A percentile compares a stretch with the other conserved stretches of the same genome.
Conservation (phyloP, 2,113 vertebrate genomes). For the Pollachius pollachius region DNA sequence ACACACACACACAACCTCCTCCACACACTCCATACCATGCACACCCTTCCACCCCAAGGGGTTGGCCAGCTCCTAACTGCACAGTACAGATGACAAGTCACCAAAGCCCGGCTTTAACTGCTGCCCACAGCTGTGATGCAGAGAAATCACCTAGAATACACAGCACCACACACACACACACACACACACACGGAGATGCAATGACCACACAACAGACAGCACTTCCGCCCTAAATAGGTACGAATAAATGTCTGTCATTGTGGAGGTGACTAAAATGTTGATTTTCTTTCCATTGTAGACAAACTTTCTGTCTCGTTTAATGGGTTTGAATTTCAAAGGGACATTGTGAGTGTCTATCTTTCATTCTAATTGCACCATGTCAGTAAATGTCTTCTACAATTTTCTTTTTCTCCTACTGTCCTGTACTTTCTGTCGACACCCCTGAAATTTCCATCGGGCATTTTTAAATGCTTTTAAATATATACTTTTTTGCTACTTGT, state of each 20-base stretch:
- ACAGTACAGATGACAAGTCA: constrained; percentile 65
- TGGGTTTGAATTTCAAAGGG: background rate
- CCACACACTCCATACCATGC: background rate
- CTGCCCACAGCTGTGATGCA: constrained; percentile 52
- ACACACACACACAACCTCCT: too few relatives aligned
- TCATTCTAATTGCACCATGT: too few relatives aligned
- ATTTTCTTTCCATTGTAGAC: background rate
- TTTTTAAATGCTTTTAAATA: too few relatives aligned
- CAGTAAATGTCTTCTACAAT: too few relatives aligned
- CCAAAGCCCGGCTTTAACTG: constrained; percentile 60
- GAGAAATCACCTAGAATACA: too few relatives aligned
- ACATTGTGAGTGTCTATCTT: too few relatives aligned
- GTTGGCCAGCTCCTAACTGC: constrained; percentile 69
- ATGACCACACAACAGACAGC: constrained; percentile 14
- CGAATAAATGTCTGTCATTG: constrained; percentile 19
- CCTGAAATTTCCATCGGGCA: too few relatives aligned
- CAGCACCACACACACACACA: too few relatives aligned
- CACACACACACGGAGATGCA: constrained; percentile 19
- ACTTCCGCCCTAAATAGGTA: too few relatives aligned
- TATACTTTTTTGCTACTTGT: too few relatives aligned
- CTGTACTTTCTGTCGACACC: too few relatives aligned
- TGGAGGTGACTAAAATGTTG: constrained; percentile 1
- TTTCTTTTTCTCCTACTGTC: too few relatives aligned
- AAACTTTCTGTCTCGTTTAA: background rate
- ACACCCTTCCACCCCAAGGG: constrained; percentile 47